Conservation (phyloP, 2,113 vertebrate genomes). For the Vireo altiloquus region DNA sequence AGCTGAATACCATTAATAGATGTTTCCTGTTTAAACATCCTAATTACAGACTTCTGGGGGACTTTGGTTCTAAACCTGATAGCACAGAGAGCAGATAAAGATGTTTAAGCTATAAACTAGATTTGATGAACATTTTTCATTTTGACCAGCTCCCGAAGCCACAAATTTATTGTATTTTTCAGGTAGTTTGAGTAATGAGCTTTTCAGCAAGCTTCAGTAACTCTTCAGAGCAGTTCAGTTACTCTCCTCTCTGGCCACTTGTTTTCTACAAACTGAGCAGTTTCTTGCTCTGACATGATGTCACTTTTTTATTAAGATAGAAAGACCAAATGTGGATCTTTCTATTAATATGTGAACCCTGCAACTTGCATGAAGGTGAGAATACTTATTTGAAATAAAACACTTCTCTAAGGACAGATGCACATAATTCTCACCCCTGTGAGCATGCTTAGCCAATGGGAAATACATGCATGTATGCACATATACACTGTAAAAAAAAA, state of each 20-base stretch:
- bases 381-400: neutral
- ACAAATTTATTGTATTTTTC: neutral
- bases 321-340: neutral
- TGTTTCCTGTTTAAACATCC: neutral
- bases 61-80: neutral
- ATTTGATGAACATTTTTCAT: neutral
- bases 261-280: neutral
- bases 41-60: neutral
- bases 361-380: neutral
- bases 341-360: neutral
- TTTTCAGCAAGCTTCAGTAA: neutral
- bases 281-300: neutral
- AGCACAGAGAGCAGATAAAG: neutral
- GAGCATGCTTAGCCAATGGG: neutral
- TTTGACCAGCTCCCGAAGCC: neutral
- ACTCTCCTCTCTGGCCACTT: neutral
- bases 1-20: neutral
- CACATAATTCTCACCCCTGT: neutral
- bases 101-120: neutral
- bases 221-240: neutral
- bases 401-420: neutral
- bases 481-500: neutral
- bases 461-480: neutral
- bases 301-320: neutral
- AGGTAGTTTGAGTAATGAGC: neutral